Percentiles rank a stretch among this genome's conserved stretches.
phyloP scores from a whole-genome alignment of 2,888 invertebrate species.

The Dilophus febrilis region DNA sequence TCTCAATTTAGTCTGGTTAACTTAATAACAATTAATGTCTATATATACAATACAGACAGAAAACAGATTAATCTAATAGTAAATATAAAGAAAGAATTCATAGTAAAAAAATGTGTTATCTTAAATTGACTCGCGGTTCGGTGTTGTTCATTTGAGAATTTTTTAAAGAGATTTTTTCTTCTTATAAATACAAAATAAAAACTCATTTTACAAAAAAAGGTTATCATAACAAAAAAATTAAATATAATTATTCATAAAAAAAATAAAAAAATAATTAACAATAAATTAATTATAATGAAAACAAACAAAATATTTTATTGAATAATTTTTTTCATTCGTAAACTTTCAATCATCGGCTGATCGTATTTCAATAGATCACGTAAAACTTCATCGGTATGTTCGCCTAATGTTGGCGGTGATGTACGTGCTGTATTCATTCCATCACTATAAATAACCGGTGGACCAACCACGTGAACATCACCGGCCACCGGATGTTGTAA shows the following conservation, averaged over 20 bases:
- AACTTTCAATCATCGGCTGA: constrained; percentile 36
- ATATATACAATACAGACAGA: no score
- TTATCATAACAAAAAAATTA: background rate
- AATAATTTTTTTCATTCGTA: constrained; percentile 18
- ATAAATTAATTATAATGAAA: background rate
- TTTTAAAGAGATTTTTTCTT: no score
- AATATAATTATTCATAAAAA: background rate
- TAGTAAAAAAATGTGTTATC: no score
- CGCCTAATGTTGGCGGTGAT: constrained; percentile 71
- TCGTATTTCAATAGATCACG: constrained; percentile 45
- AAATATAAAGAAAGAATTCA: no score
- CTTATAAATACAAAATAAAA: no score
- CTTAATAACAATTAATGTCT: no score
- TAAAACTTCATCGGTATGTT: constrained; percentile 71
- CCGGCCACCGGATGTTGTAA: constrained; percentile 53
- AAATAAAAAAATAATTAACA: background rate
- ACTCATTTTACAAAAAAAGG: constrained; percentile 6
- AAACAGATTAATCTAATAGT: no score
- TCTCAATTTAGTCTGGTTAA: no score
- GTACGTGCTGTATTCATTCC: constrained; percentile 49
- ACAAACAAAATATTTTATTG: background rate
- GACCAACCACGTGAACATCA: constrained; percentile 60
- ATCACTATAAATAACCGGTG: constrained; percentile 66
- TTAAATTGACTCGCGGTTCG: no score
- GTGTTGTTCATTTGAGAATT: no score